These are phyloP conservation scores for Spilogale gracilis DNA, from an alignment of 2,113 vertebrate genomes.

Conservation along the genomic window DNA sequence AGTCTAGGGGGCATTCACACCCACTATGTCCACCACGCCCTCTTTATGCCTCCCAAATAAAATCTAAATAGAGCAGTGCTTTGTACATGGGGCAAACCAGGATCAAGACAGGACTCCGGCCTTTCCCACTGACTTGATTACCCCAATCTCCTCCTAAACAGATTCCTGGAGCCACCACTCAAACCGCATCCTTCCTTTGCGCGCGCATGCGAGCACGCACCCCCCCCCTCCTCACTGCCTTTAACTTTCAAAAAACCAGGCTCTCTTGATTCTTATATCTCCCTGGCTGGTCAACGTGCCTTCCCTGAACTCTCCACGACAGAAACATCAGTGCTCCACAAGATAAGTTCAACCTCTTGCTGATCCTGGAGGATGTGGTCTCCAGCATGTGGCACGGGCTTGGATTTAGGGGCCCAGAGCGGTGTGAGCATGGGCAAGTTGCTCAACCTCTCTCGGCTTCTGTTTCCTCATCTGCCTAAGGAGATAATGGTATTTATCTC, in stretches of 20 bases:
- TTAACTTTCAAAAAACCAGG: not conserved
- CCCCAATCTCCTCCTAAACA: not conserved
- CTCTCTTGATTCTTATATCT: constrained; percentile 30
- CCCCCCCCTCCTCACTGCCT: not conserved
- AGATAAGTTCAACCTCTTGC: not conserved
- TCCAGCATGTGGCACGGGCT: not conserved
- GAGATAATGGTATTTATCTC: not conserved
- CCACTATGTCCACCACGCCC: not conserved
- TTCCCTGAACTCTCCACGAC: not conserved
- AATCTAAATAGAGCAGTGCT: not conserved
- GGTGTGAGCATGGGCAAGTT: not conserved
- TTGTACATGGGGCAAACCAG: not conserved
- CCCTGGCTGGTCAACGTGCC: not conserved
- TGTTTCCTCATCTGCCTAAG: not conserved
- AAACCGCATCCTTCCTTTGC: not conserved
- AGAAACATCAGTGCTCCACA: not conserved
- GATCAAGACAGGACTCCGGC: not conserved
- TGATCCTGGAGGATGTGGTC: not conserved
- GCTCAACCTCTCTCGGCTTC: not conserved
- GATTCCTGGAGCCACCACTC: not conserved
- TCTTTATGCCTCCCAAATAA: not conserved
- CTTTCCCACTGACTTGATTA: not conserved
- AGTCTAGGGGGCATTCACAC: not conserved
- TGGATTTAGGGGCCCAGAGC: not conserved
- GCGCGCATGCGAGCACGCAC: too few species aligned